These are phyloP conservation scores for Montipora capitata DNA, from an alignment of 92 coral and sea anemone genomes.

Conservation along the genomic window DNA sequence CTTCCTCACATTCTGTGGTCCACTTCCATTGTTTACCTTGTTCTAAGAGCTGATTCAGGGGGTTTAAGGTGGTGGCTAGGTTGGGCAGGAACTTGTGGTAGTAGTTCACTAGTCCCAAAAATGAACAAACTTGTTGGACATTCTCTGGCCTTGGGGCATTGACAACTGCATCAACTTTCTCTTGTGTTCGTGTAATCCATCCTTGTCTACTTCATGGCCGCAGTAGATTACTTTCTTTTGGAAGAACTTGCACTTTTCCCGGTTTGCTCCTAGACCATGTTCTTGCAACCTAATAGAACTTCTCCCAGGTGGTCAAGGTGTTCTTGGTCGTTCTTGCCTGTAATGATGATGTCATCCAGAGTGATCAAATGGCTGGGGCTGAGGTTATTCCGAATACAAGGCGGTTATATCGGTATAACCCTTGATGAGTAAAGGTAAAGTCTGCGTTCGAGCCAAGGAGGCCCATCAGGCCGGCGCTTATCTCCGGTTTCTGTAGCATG, in stretches of 20 bases:
- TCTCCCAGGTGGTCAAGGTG: conserved; percentile 58
- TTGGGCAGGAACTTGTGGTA: conserved; percentile 74
- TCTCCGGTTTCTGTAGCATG: no score
- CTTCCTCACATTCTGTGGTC: no score
- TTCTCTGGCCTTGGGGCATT: conserved; percentile 61
- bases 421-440: conserved; percentile 83
- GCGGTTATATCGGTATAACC: conserved; percentile 65
- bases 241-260: conserved; percentile 63
- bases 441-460: no score
- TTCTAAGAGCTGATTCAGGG: not conserved
- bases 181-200: conserved; percentile 66
- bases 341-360: conserved; percentile 66
- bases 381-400: conserved; percentile 75
- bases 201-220: conserved; percentile 54
- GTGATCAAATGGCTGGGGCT: conserved; percentile 75
- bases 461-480: no score
- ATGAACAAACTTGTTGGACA: conserved; percentile 63
- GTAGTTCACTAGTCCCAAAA: conserved; percentile 66
- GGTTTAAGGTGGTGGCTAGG: conserved; percentile 51
- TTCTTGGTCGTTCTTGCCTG: conserved; percentile 66
- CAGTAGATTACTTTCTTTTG: conserved; percentile 44
- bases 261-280: conserved; percentile 67
- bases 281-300: conserved; percentile 60
- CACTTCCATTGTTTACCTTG: no score
- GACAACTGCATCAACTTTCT: conserved; percentile 58